Conservation (phyloP, 92 coral and sea anemone species). For the Palythoa grandis region DNA sequence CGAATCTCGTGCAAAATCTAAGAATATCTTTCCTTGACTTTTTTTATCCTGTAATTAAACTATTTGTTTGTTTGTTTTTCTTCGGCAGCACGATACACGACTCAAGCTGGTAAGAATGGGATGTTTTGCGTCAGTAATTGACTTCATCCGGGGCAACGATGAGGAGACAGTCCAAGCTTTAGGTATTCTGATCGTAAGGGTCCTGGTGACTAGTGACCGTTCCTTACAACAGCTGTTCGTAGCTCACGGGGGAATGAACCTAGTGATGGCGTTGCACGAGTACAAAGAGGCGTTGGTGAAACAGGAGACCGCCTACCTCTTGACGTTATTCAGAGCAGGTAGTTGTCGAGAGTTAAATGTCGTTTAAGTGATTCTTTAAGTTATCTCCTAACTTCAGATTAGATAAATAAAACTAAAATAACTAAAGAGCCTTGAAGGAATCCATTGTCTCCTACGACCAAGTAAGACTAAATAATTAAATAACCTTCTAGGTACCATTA, state of each 20-base stretch:
- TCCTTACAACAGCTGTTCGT: conserved; percentile 72
- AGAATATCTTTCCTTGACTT: neutral
- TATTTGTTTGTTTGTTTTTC: neutral
- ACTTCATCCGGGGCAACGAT: conserved; percentile 83
- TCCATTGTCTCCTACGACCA: too few species aligned
- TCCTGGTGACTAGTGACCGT: conserved; percentile 66
- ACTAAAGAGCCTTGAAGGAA: too few species aligned
- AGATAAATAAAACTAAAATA: too few species aligned
- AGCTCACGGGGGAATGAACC: conserved; percentile 90
- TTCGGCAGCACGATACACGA: conserved; percentile 65
- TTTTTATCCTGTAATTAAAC: neutral
- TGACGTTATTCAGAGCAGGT: conserved; percentile 70
- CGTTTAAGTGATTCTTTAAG: neutral
- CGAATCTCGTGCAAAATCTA: too few species aligned
- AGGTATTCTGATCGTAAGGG: conserved; percentile 69
- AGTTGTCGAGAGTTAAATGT: neutral
- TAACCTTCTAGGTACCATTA: too few species aligned
- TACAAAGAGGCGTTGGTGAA: conserved; percentile 77
- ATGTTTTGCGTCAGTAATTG: conserved; percentile 72
- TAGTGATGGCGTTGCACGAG: conserved; percentile 84
- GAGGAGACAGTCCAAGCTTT: conserved; percentile 73
- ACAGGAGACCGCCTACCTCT: conserved; percentile 69
- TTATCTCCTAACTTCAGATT: too few species aligned
- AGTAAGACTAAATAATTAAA: too few species aligned
- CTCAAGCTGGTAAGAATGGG: conserved; percentile 77